These are phyloP conservation scores for Capromys pilorides DNA, from an alignment of 2,797 vertebrate genomes.

Conservation along the genomic window DNA sequence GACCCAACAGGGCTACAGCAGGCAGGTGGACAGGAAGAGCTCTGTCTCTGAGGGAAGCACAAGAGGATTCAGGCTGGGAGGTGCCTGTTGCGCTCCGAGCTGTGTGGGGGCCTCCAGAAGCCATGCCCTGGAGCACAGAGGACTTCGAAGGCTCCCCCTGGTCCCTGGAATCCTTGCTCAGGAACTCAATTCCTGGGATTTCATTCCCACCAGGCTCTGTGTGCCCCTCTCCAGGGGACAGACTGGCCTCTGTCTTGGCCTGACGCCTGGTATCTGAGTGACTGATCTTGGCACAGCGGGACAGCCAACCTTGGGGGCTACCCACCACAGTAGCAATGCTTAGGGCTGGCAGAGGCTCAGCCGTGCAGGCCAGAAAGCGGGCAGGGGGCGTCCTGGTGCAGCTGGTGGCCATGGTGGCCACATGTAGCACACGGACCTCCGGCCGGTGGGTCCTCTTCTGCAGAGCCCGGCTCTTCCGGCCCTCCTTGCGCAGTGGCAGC, in stretches of 20 bases:
- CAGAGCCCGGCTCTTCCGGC: constrained; percentile 48
- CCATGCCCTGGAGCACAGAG: not conserved
- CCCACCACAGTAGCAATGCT: constrained; percentile 83
- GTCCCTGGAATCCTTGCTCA: constrained; percentile 5
- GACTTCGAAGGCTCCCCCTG: not conserved
- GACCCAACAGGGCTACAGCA: not conserved
- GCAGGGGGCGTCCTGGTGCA: constrained; percentile 80
- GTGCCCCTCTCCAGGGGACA: not conserved
- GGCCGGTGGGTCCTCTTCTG: constrained; percentile 79
- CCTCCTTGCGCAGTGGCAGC: constrained; percentile 65
- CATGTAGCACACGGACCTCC: constrained; percentile 76
- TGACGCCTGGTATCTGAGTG: not conserved
- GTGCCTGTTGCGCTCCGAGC: not conserved
- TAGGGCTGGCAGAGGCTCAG: constrained; percentile 77
- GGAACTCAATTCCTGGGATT: not conserved
- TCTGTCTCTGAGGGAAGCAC: not conserved
- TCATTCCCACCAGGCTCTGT: not conserved
- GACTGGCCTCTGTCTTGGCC: not conserved
- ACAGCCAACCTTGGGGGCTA: constrained; percentile 82
- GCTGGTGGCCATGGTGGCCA: constrained; percentile 79
- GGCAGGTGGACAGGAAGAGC: not conserved
- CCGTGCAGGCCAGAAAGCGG: constrained; percentile 79
- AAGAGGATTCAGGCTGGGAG: not conserved
- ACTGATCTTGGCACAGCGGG: constrained; percentile 64
- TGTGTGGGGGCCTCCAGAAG: not conserved